Conservation (phyloP, 92 coral and sea anemone species). For the Siderastrea siderea region DNA sequence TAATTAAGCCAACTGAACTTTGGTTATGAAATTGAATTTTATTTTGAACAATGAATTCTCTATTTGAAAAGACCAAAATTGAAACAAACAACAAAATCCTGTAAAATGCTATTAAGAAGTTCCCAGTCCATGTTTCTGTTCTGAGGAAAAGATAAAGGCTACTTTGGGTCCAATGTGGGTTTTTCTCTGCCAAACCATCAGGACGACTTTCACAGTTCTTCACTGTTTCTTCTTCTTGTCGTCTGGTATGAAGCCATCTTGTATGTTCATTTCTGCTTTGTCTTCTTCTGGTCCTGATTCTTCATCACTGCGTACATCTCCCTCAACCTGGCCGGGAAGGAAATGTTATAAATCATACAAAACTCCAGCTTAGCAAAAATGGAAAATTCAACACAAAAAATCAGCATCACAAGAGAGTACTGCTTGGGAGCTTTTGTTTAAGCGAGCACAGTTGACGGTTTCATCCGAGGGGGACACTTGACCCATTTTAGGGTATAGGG, state of each 20-base stretch:
- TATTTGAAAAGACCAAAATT: too few species aligned
- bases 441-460: too few species aligned
- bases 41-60: too few species aligned
- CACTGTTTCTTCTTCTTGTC: conserved; percentile 89
- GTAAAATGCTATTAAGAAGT: too few species aligned
- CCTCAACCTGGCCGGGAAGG: conserved; percentile 61
- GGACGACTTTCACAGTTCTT: neutral
- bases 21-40: too few species aligned
- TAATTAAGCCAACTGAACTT: too few species aligned
- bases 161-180: neutral
- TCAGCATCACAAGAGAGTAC: neutral
- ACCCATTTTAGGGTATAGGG: too few species aligned
- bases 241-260: conserved; percentile 70
- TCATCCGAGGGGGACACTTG: too few species aligned
- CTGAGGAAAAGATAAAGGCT: neutral
- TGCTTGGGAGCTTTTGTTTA: too few species aligned
- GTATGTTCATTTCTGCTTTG: conserved; percentile 51
- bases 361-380: too few species aligned
- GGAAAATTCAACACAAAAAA: neutral
- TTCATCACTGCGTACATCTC: conserved; percentile 91
- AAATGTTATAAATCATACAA: too few species aligned
- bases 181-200: neutral
- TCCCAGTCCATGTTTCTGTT: neutral
- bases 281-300: conserved; percentile 89
- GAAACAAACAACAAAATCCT: neutral